A percentile compares a stretch with the other conserved stretches of the same genome.
Evolutionary conservation across 2,888 invertebrate species (phyloP).

Genomic region (Thalpophila matura): DNA sequence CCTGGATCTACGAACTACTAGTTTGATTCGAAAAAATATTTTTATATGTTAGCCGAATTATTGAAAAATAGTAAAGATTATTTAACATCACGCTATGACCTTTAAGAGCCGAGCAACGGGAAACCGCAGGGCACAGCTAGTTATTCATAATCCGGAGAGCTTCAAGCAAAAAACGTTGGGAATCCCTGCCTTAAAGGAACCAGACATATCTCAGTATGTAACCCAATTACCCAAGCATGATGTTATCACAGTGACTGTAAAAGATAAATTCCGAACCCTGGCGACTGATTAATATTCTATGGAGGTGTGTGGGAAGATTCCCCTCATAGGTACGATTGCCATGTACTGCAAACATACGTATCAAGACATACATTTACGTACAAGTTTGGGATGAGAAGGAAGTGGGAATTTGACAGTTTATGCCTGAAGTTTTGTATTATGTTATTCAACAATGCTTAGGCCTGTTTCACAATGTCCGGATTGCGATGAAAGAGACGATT

Average conservation of each 20-base stretch:
- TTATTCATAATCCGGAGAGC: too few species aligned
- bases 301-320: slow-evolving; percentile 1
- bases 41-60: too few species aligned
- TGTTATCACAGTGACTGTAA: slow-evolving; percentile 15
- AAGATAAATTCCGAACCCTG: slow-evolving; percentile 11
- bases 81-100: too few species aligned
- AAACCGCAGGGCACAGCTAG: too few species aligned
- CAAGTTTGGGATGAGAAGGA: slow-evolving; percentile 44
- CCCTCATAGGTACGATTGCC: slow-evolving; percentile 13
- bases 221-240: slow-evolving; percentile 22
- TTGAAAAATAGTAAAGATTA: too few species aligned
- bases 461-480: too few species aligned
- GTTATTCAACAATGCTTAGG: too few species aligned
- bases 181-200: not conserved
- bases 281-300: slow-evolving; percentile 26
- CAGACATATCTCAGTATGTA: slow-evolving; percentile 7
- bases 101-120: too few species aligned
- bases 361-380: slow-evolving; percentile 33
- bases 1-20: too few species aligned
- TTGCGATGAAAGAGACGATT: too few species aligned
- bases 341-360: slow-evolving; percentile 34
- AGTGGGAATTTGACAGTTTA: slow-evolving; percentile 45
- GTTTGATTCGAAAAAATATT: too few species aligned
- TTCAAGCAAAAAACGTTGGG: too few species aligned
- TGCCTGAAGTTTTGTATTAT: slow-evolving; percentile 28